phyloP scores from a whole-genome alignment of 2,888 invertebrate species.

The Caenorhabditis macrosperma region DNA sequence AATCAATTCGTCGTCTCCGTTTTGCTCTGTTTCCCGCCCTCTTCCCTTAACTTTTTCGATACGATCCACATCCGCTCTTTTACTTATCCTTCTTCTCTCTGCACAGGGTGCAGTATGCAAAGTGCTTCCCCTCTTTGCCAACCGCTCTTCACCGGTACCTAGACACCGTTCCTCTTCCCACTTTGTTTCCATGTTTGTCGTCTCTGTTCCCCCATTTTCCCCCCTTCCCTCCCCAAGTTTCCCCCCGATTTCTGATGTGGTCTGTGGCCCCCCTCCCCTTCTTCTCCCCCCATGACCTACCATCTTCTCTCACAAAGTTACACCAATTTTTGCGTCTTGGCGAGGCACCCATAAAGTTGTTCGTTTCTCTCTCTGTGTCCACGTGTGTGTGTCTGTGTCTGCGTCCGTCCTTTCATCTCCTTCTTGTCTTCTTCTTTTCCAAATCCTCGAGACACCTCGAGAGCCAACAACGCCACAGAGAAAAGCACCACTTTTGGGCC shows the following conservation, averaged over 20 bases:
- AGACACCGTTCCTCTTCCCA: slow-evolving; percentile 20
- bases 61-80: background rate
- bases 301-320: background rate
- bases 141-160: slow-evolving; percentile 29
- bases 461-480: slow-evolving; percentile 13
- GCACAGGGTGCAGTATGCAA: slow-evolving; percentile 11
- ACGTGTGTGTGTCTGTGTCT: slow-evolving; percentile 15
- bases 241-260: background rate
- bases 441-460: background rate
- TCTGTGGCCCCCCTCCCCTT: background rate
- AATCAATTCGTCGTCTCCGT: background rate
- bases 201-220: background rate
- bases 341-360: slow-evolving; percentile 53
- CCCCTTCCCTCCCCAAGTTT: background rate
- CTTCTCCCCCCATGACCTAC: background rate
- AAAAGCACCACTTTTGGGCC: slow-evolving; percentile 36
- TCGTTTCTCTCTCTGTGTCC: slow-evolving; percentile 30
- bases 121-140: slow-evolving; percentile 2
- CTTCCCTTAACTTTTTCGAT: background rate
- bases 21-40: slow-evolving; percentile 1
- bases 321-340: slow-evolving; percentile 1
- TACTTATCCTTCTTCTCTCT: slow-evolving; percentile 19
- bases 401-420: background rate
- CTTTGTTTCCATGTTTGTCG: background rate
- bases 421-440: background rate